Conservation (phyloP, 2,113 vertebrate genomes). For the Hassar affinis region DNA sequence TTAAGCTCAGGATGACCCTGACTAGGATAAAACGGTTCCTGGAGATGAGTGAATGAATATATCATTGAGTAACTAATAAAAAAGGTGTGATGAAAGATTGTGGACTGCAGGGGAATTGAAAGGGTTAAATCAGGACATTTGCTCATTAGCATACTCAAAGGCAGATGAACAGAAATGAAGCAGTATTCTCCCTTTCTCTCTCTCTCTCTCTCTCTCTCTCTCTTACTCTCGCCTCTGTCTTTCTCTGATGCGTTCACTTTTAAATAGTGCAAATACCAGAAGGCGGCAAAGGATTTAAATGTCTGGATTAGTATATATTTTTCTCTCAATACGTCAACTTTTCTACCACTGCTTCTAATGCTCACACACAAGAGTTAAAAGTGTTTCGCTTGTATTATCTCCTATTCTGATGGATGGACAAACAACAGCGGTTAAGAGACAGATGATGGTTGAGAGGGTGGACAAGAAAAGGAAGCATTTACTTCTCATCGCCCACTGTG, state of each 20-base stretch:
- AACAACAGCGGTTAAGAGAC: conserved; percentile 4
- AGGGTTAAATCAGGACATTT: conserved; percentile 37
- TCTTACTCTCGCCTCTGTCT: not conserved
- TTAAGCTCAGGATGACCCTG: not conserved
- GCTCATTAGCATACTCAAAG: conserved; percentile 56
- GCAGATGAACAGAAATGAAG: conserved; percentile 50
- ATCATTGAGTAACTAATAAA: not conserved
- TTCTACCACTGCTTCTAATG: conserved; percentile 30
- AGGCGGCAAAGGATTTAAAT: conserved; percentile 57
- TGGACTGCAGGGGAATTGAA: not conserved
- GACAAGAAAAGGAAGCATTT: conserved; percentile 44
- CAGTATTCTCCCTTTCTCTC: conserved; percentile 11
- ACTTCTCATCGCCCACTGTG: conserved; percentile 48
- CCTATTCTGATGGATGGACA: not conserved
- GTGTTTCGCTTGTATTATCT: not conserved
- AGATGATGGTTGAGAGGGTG: not conserved
- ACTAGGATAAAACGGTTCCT: not conserved
- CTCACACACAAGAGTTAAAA: conserved; percentile 19
- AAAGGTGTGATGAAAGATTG: not conserved
- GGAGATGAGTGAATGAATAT: not conserved
- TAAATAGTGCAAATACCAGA: conserved; percentile 43
- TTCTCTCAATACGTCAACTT: conserved; percentile 41
- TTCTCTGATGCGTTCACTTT: conserved; percentile 41
- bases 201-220: not conserved
- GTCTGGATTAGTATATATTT: conserved; percentile 58